Evolutionary conservation across 2,888 invertebrate genomes (phyloP).

Genomic region (Drosophila dives): DNA sequence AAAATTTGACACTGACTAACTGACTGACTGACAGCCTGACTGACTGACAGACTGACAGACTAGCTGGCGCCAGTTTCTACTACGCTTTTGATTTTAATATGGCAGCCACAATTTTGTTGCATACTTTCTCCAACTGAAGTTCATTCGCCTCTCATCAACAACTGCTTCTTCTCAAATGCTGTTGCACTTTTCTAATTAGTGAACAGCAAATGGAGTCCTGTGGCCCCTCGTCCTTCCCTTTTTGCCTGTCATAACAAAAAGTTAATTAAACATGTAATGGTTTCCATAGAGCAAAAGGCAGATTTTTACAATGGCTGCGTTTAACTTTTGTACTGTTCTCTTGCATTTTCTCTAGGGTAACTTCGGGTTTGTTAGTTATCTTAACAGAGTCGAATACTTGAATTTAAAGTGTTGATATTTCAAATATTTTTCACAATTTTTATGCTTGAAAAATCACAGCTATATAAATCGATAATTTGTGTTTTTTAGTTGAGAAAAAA

Average conservation of each 20-base stretch:
- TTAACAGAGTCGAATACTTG: not conserved
- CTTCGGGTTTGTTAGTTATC: constrained; percentile 13
- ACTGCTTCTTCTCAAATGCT: constrained; percentile 1
- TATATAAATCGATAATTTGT: constrained; percentile 2
- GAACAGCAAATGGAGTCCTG: not conserved
- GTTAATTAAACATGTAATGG: constrained; percentile 79
- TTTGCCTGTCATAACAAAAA: constrained; percentile 69
- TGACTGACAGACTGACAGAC: constrained; percentile 26
- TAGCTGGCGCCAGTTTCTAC: constrained; percentile 5
- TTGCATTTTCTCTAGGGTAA: constrained; percentile 11
- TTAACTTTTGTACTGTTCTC: constrained; percentile 7
- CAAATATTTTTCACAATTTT: not conserved
- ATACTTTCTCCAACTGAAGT: constrained; percentile 32
- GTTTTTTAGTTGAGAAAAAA: not conserved
- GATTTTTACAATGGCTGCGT: constrained; percentile 48
- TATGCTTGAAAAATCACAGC: not conserved
- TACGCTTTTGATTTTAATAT: constrained; percentile 29
- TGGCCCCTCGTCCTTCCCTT: constrained; percentile 8
- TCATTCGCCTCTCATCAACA: constrained; percentile 26
- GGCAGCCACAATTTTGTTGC: constrained; percentile 30
- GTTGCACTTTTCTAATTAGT: constrained; percentile 38
- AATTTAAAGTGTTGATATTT: not conserved
- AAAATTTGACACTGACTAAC: constrained; percentile 62
- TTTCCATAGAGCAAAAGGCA: constrained; percentile 51
- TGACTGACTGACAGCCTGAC: constrained; percentile 17